These are phyloP conservation scores for Drosophila saltans DNA, from an alignment of 1,140 invertebrate genomes.

Conservation along the genomic window DNA sequence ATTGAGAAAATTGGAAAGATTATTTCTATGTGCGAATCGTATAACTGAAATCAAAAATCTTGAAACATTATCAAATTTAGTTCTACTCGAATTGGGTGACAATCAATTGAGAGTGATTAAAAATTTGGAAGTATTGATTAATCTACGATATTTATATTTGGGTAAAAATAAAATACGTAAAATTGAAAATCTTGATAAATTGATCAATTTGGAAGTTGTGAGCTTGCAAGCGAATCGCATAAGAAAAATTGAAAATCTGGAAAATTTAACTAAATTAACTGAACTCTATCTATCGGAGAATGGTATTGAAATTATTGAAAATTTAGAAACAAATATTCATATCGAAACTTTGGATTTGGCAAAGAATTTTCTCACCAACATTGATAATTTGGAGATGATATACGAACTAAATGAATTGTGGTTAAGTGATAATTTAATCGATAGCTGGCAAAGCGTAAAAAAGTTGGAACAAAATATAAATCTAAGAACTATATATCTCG, in stretches of 20 bases:
- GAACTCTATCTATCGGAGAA: slow-evolving; percentile 6
- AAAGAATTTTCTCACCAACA: not conserved
- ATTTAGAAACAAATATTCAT: not conserved
- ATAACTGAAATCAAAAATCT: not conserved
- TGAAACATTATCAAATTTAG: slow-evolving; percentile 4
- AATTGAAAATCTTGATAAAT: slow-evolving; percentile 7
- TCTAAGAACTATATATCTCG: not conserved
- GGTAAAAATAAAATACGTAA: slow-evolving; percentile 10
- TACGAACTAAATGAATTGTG: not conserved
- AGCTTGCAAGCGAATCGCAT: slow-evolving; percentile 5
- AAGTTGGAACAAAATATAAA: not conserved
- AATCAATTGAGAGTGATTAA: slow-evolving; percentile 4
- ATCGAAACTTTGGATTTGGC: not conserved
- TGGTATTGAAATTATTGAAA: not conserved
- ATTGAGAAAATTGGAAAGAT: not conserved
- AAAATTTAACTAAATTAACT: not conserved
- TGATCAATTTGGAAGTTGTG: not conserved
- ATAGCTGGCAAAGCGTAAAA: not conserved
- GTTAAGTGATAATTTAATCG: not conserved
- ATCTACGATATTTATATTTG: slow-evolving; percentile 1
- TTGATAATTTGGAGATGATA: not conserved
- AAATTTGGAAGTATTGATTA: not conserved
- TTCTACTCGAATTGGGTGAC: slow-evolving; percentile 11
- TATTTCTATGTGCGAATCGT: slow-evolving; percentile 1
- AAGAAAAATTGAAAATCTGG: not conserved